A percentile compares a stretch with the other conserved stretches of the same genome.
phyloP scores from a whole-genome alignment of 2,888 invertebrate species.

The Coelinius sp. region DNA sequence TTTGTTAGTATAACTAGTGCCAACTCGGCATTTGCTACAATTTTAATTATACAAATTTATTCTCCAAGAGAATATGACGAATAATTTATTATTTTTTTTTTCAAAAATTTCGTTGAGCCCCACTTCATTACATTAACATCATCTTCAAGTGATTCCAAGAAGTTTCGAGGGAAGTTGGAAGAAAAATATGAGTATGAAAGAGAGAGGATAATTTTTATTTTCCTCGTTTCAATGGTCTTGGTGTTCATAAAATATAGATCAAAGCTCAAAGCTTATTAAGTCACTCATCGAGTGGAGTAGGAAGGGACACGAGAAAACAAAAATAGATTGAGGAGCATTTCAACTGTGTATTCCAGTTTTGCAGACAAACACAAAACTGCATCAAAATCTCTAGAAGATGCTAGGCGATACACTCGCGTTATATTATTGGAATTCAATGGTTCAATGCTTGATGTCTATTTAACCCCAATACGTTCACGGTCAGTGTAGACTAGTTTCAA shows the following conservation, averaged over 20 bases:
- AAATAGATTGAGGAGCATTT: constrained; percentile 54
- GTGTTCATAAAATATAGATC: not conserved
- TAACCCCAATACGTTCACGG: not conserved
- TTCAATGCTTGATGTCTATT: not conserved
- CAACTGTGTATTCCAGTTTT: constrained; percentile 50
- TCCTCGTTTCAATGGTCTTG: not conserved
- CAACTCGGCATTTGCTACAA: too few species aligned
- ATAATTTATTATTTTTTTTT: too few species aligned
- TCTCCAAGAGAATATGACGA: too few species aligned
- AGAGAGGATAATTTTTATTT: not conserved
- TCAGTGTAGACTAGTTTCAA: not conserved
- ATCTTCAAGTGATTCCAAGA: too few species aligned
- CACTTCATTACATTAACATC: too few species aligned
- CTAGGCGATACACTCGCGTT: not conserved
- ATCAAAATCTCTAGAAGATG: constrained; percentile 35
- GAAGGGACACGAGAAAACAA: constrained; percentile 44
- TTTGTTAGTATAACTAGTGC: too few species aligned
- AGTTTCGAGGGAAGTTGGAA: too few species aligned
- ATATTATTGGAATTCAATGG: not conserved
- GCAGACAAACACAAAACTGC: constrained; percentile 38
- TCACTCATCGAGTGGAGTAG: not conserved
- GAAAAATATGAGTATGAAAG: too few species aligned
- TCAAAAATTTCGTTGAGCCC: too few species aligned
- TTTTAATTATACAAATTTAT: too few species aligned
- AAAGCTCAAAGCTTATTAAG: not conserved